These are phyloP conservation scores for Cercocebus atys DNA, from an alignment of 2,113 vertebrate genomes.

Conservation along the genomic window DNA sequence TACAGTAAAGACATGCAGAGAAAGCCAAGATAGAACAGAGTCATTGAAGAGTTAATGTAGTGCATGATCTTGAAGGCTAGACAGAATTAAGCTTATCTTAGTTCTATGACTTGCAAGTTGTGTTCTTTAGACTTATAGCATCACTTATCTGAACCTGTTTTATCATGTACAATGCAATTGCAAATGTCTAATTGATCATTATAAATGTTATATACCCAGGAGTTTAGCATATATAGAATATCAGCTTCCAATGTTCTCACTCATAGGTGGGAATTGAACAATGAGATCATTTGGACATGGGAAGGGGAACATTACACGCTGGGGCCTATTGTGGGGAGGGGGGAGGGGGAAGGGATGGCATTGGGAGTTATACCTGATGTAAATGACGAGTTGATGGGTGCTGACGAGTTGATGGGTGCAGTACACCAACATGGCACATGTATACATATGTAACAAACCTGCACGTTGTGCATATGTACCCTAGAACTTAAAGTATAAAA, in stretches of 20 bases:
- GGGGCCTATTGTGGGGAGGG: too few relatives aligned
- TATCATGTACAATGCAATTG: neutral
- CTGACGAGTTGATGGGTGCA: too few relatives aligned
- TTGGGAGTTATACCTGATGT: too few relatives aligned
- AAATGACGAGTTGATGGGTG: too few relatives aligned
- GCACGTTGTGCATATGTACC: too few relatives aligned
- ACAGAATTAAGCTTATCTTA: neutral
- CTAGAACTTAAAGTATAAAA: too few relatives aligned
- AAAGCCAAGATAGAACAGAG: neutral
- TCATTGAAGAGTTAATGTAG: neutral
- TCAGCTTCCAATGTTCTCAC: neutral
- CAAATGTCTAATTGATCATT: neutral
- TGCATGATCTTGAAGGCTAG: neutral
- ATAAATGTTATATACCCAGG: neutral
- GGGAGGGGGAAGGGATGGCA: too few relatives aligned
- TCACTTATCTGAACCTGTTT: neutral
- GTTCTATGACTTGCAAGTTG: neutral
- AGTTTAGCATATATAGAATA: neutral
- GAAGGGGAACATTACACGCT: too few relatives aligned
- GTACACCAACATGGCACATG: too few relatives aligned
- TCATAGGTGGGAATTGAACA: too few relatives aligned
- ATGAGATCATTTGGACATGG: too few relatives aligned
- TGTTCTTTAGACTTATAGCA: neutral
- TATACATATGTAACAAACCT: too few relatives aligned
- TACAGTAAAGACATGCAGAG: neutral